Evolutionary conservation across 2,888 invertebrate species (phyloP), one percentile per base, ranked within the genome.

Genomic region (Balanococcus diminutus): DNA sequence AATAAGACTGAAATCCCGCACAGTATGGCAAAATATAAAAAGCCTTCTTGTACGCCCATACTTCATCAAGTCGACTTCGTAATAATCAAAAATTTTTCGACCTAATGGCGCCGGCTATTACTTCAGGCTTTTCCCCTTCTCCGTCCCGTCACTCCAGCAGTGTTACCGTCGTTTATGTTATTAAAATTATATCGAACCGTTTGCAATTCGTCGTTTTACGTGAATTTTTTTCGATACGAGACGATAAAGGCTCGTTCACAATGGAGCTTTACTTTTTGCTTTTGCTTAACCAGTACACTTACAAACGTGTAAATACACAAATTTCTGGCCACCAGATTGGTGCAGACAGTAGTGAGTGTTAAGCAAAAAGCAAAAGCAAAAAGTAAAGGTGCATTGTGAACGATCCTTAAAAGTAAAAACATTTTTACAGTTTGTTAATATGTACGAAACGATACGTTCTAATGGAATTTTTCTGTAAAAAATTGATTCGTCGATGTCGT

Each of bases 61-160:
- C 67, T 67, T 67, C 67, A 28, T 67, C 67, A 67, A 67, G 67
- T 67, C 67, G 67, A 67, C 67, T 67, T 67, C 67, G 28, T 28
- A 67, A 67, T 67, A 28, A 67, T 67, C 67, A 67, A 67, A 67
- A 67, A 67, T 67, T 67, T n/a, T 67, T 67, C 28, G 28, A 67
- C 67, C 14, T 28, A 67, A 67, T 31, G 67, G 67, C 67, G 67
- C 28, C 67, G 67, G 3, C 67, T 16, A 28, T 67, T 28, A 67
- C 67, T 67, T 67, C 28, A 25, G 16, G 28, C 67, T 67, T 28
- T 67, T 67, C 67, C 3, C 14, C 16, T 16, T 2, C 11, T 5
- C 16, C 61, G 61, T 11, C 28, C 2, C 28, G 14, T 2, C 16
- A 0, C 22, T 19, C 56, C 9, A 56, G 8, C 56, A 56, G 56